phyloP scores from a whole-genome alignment of 1,140 invertebrate species.

The Bombus fervidus region DNA sequence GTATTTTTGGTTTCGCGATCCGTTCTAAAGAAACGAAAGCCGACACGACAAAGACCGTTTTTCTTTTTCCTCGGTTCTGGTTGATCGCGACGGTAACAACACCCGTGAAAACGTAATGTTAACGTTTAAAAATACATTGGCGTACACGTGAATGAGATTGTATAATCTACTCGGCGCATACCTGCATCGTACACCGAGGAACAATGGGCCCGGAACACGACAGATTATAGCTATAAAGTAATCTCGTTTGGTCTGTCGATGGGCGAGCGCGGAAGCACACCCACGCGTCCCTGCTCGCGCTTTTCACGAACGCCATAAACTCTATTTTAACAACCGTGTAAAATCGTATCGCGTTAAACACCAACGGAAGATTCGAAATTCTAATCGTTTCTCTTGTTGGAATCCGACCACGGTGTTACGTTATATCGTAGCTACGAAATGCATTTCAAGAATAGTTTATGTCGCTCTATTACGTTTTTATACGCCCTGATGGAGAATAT shows the following conservation, averaged over 20 bases:
- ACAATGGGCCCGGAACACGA: conserved; percentile 11
- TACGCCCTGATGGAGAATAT: too few species aligned
- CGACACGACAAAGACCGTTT: neutral
- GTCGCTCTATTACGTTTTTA: neutral
- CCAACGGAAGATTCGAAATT: neutral
- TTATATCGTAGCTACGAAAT: neutral
- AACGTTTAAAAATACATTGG: conserved; percentile 4
- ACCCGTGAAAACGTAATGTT: neutral
- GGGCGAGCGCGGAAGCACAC: neutral
- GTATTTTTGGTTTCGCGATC: neutral
- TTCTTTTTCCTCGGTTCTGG: neutral
- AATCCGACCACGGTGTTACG: neutral
- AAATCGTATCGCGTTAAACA: neutral
- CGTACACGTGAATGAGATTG: neutral
- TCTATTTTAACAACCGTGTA: neutral
- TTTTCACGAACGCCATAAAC: conserved; percentile 1
- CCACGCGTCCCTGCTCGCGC: neutral
- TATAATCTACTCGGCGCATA: neutral
- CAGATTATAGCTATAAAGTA: conserved; percentile 29
- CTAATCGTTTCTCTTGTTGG: neutral
- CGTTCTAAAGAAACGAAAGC: neutral
- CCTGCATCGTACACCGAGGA: neutral
- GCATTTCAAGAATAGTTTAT: neutral
- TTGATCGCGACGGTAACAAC: neutral
- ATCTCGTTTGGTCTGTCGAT: conserved; percentile 8